phyloP scores from a whole-genome alignment of 2,888 invertebrate genomes.

The Caenorhabditis virilis region DNA sequence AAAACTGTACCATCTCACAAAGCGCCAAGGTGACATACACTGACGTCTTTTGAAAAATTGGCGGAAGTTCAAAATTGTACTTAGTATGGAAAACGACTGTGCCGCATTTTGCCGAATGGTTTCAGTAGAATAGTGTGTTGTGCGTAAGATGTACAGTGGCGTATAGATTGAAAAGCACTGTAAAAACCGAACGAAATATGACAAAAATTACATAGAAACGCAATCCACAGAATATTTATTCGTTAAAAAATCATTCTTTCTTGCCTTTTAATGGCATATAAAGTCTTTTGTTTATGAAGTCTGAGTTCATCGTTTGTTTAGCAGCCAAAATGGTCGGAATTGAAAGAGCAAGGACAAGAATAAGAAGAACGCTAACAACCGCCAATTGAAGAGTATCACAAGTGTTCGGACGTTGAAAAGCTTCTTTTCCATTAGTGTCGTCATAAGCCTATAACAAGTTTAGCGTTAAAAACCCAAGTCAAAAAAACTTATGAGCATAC shows the following conservation, averaged over 20 bases:
- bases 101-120: too few species aligned
- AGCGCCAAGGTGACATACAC: background rate
- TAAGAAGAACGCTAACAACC: constrained; percentile 5
- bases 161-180: background rate
- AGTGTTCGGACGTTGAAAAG: constrained; percentile 16
- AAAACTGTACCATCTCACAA: background rate
- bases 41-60: background rate
- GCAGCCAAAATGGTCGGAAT: constrained; percentile 13
- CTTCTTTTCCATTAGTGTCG: constrained; percentile 11
- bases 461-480: too few species aligned
- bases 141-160: too few species aligned
- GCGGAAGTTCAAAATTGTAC: too few species aligned
- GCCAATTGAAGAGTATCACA: constrained; percentile 16
- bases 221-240: background rate
- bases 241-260: background rate
- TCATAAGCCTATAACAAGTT: too few species aligned
- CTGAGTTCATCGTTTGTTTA: background rate
- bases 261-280: background rate
- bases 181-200: too few species aligned
- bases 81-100: too few species aligned
- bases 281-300: background rate
- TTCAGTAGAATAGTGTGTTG: too few species aligned
- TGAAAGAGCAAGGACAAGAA: constrained; percentile 7
- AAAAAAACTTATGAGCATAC: too few species aligned
- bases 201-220: background rate